Percentiles rank a stretch among this genome's conserved stretches.
Conservation (phyloP, 2,113 vertebrate genomes). For the Siphamia tubifer region DNA sequence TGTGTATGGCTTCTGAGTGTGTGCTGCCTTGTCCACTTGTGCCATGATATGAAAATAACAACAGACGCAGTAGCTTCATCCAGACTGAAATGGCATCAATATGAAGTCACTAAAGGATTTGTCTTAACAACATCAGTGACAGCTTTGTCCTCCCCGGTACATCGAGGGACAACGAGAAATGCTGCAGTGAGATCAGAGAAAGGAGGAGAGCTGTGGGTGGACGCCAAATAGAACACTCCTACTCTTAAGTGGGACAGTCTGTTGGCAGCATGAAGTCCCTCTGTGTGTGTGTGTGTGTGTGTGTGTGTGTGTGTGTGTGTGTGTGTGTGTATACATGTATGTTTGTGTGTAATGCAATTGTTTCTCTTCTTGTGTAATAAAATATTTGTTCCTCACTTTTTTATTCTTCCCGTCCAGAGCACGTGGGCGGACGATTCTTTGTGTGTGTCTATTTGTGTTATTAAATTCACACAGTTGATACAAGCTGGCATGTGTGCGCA, state of each 20-base stretch:
- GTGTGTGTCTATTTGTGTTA: conserved; percentile 53
- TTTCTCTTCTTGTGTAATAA: conserved; percentile 48
- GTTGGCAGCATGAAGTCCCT: conserved; percentile 56
- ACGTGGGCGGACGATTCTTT: conserved; percentile 55
- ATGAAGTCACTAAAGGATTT: conserved; percentile 15
- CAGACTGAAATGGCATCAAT: neutral
- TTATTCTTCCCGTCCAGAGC: conserved; percentile 24
- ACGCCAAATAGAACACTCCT: conserved; percentile 67
- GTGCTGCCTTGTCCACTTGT: neutral
- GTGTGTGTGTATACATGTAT: conserved; percentile 6
- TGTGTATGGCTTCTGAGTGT: neutral
- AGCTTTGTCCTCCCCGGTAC: conserved; percentile 35
- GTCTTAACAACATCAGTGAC: conserved; percentile 22
- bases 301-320: conserved; percentile 9
- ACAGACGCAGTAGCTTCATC: neutral
- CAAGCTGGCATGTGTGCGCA: conserved; percentile 39
- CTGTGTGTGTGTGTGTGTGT: too few species aligned
- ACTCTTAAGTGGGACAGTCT: conserved; percentile 68
- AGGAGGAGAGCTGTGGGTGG: conserved; percentile 50
- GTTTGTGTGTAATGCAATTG: conserved; percentile 28
- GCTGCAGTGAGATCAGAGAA: conserved; percentile 49
- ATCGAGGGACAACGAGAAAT: conserved; percentile 34
- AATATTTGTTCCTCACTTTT: conserved; percentile 59
- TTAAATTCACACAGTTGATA: conserved; percentile 46
- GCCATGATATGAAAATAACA: conserved; percentile 8